Evolutionary conservation across 1,140 invertebrate species (phyloP).

Genomic region (Oncopeltus fasciatus): DNA sequence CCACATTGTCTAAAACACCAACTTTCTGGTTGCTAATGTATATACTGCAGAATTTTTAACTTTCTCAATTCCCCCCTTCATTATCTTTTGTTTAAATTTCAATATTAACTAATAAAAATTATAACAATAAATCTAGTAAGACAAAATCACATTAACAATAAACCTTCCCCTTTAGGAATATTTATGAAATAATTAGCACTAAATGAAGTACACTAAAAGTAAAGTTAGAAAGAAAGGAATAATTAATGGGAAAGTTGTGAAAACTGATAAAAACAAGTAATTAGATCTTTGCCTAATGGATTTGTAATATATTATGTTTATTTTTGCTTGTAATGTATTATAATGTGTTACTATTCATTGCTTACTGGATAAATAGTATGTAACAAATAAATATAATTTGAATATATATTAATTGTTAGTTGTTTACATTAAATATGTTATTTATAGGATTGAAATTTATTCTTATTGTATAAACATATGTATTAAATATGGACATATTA

Average conservation of each 20-base stretch:
- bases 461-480: constrained; percentile 9
- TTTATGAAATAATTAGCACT: constrained; percentile 5
- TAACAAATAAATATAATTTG: background rate
- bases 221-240: background rate
- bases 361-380: constrained; percentile 2
- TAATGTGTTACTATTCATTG: background rate
- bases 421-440: constrained; percentile 9
- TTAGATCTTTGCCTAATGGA: constrained; percentile 6
- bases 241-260: background rate
- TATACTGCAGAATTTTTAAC: background rate
- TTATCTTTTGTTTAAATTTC: too few species aligned
- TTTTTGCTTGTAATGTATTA: constrained; percentile 10
- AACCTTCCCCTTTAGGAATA: background rate
- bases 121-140: background rate
- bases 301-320: constrained; percentile 7
- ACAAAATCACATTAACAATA: background rate
- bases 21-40: constrained; percentile 1
- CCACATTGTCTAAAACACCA: background rate
- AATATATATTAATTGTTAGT: constrained; percentile 3
- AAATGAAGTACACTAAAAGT: background rate
- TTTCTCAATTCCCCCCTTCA: too few species aligned
- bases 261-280: background rate
- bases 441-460: constrained; percentile 9
- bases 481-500: constrained; percentile 6
- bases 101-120: background rate